Base-by-base conservation (phyloP, 2,113 vertebrate genomes). In the Gopherus evgoodei region DNA sequence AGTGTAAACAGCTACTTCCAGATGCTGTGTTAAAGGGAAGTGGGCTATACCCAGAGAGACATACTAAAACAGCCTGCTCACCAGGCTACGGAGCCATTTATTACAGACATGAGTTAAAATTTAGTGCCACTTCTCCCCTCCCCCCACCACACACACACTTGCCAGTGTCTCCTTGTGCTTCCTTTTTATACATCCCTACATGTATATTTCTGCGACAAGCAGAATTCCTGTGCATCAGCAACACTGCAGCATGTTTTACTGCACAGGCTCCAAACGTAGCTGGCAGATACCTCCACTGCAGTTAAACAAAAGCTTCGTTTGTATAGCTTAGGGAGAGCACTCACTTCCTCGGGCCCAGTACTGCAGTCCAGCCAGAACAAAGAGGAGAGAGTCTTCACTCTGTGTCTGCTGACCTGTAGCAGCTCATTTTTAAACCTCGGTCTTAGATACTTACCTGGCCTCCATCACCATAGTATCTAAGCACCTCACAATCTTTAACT, bases 21-120 rank as follows among this genome's bases (percentile, higher is more conserved):
- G 56, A 90, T 86, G 21, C 0, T 25, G 72, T 90, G 93, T 93
- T 59, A 62, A 84, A 93, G 52, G 93, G 78, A 90, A 57, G 62
- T 1, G 35, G 72, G 44, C 35, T 69, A 38, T 5, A 0, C 52
- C 17, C 72, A 79, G 5, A 0, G 42, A 44, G 59, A 92, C 72
- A 78, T 27, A 84, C 90, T 38, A 49, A 76, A 42, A 49, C 31
- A 47, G 53, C n/a, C 79, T 16, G 6, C 24, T 83, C 65, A 16
- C 1, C 44, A 93, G 72, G 82, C 78, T n/a, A 11, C 47, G 47
- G 24, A 49, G 49, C 72, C 21, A 9, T 76, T 25, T 76, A n/a
- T 42, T n/a, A 24, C 69, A 75, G 69, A 17, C n/a, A 42, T 6
- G 21, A 31, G 29, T 38, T 75, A 75, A 22, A 21, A 42, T 24